Evolutionary conservation across 2,113 vertebrate genomes (phyloP), one percentile per base, ranked within the genome.

Genomic region (Ptilonorhynchus violaceus): DNA sequence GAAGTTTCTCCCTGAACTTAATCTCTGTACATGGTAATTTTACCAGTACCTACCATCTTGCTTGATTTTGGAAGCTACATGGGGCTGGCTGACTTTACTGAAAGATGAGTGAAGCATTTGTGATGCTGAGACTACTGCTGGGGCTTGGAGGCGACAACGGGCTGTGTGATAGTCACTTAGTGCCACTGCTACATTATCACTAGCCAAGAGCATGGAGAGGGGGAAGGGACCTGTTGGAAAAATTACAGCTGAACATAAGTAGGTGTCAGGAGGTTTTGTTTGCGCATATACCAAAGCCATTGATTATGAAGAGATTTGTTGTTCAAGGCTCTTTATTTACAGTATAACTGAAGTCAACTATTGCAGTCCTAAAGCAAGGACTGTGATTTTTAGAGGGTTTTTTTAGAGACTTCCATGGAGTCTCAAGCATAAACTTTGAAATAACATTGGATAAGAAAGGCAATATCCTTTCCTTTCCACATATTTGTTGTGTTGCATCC

Each of bases 261-360:
- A 80, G 53, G 59, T 88, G 50, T 84, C 16, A 4, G 72, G 86
- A 88, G 92, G 79, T 68, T 92, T 92, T 88, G n/a, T 81, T 59
- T 90, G 63, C 47, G 67, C 50, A 77, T 58, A 73, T 35, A 96
- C 78, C 55, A 74, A 96, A 96, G 92, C 96, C 70, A 55, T 85
- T 96, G 94, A 95, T 93, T 90, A 96, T 94, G 70, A 96, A 74
- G 92, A 96, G 94, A 94, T 96, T 96, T 97, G 31, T 81, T 93
- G 89, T 83, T 96, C 82, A 23, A 74, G 74, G 30, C 19, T 90
- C 72, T 96, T 91, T 96, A 84, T 96, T 96, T 96, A 77, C 96
- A 93, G 53, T 93, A 66, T 88, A 94, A 97, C 85, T 72, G 82
- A 93, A 96, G 95, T 96, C 95, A 97, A 95, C 92, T 92, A 74